Percentiles rank a stretch among this genome's conserved stretches.
These are phyloP conservation scores for Nemotelus nigrinus DNA, from an alignment of 2,888 invertebrate genomes.

Conservation along the genomic window DNA sequence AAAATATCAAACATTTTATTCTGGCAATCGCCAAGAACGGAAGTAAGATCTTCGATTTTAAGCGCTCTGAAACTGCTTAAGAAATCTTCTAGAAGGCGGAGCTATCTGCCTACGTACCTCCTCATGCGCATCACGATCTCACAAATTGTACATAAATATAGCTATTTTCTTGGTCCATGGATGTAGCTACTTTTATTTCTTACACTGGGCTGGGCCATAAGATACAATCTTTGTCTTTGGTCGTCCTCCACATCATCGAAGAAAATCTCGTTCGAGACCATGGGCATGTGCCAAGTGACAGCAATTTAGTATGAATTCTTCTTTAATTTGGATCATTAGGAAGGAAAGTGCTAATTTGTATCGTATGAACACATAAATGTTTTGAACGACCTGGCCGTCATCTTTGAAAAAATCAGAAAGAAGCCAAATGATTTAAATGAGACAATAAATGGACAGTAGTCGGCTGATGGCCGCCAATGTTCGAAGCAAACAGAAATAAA, in stretches of 20 bases:
- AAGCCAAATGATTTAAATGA: slow-evolving; percentile 18
- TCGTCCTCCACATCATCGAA: too few species aligned
- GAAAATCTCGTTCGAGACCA: background rate
- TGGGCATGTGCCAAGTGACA: slow-evolving; percentile 32
- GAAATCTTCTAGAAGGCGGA: too few species aligned
- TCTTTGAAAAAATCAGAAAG: background rate
- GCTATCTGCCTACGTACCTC: too few species aligned
- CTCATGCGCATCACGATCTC: too few species aligned
- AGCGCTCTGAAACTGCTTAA: too few species aligned
- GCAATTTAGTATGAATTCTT: slow-evolving; percentile 37
- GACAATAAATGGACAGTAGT: slow-evolving; percentile 25
- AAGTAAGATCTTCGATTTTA: too few species aligned
- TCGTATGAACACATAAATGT: slow-evolving; percentile 35
- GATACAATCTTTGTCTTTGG: background rate
- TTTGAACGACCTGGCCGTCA: slow-evolving; percentile 9
- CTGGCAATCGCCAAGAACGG: too few species aligned
- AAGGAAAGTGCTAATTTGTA: slow-evolving; percentile 38
- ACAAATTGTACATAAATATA: too few species aligned
- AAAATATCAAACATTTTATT: too few species aligned
- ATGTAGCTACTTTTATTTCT: background rate
- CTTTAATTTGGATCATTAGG: slow-evolving; percentile 34
- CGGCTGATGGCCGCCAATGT: background rate
- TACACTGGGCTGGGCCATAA: background rate
- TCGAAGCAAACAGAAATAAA: slow-evolving; percentile 19
- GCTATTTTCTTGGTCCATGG: too few species aligned